Conservation (phyloP, 2,888 invertebrate species). For the Ophion ellenae region DNA sequence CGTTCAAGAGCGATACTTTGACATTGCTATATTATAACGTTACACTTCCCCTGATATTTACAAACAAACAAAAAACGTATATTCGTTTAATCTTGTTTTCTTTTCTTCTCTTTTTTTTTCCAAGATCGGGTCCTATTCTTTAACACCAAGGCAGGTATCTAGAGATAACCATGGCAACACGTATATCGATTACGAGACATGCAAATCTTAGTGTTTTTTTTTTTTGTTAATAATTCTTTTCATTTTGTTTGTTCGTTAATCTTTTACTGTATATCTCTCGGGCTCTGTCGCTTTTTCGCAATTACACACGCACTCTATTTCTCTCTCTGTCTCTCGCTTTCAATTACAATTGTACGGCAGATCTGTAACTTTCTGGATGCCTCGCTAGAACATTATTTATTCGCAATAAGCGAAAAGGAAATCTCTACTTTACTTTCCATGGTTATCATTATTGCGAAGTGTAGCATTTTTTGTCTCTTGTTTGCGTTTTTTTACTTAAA, state of each 20-base stretch:
- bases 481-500: slow-evolving; percentile 3
- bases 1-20: slow-evolving; percentile 58
- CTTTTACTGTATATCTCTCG: slow-evolving; percentile 27
- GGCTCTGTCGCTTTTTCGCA: slow-evolving; percentile 26
- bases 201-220: slow-evolving; percentile 58
- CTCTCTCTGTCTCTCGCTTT: slow-evolving; percentile 12
- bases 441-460: slow-evolving; percentile 43
- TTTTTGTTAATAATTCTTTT: slow-evolving; percentile 28
- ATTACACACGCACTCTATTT: slow-evolving; percentile 28
- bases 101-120: slow-evolving; percentile 33
- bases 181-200: slow-evolving; percentile 67
- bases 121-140: slow-evolving; percentile 58
- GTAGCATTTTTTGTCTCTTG: slow-evolving; percentile 4
- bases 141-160: slow-evolving; percentile 64
- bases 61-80: slow-evolving; percentile 36
- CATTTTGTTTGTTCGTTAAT: slow-evolving; percentile 27
- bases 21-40: slow-evolving; percentile 43
- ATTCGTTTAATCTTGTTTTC: slow-evolving; percentile 22
- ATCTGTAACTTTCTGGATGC: slow-evolving; percentile 28
- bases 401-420: slow-evolving; percentile 46
- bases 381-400: slow-evolving; percentile 28
- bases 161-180: slow-evolving; percentile 63
- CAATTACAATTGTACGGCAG: slow-evolving; percentile 40
- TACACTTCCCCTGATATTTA: slow-evolving; percentile 56
- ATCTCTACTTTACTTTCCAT: slow-evolving; percentile 62